A percentile compares a stretch with the other conserved stretches of the same genome.
Evolutionary conservation across 2,113 vertebrate genomes (phyloP).

Genomic region (Alosa alosa): DNA sequence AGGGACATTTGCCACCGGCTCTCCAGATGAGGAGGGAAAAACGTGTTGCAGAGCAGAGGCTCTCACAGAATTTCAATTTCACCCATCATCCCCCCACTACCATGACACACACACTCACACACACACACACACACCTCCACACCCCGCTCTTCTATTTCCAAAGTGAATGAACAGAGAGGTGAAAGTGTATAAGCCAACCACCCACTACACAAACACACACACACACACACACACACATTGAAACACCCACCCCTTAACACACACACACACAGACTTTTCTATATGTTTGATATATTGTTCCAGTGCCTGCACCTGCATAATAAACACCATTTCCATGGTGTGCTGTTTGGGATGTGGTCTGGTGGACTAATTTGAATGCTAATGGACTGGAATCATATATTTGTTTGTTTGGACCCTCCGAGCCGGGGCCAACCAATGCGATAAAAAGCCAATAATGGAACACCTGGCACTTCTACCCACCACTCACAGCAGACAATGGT

Average conservation of each 20-base stretch:
- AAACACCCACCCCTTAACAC: not conserved
- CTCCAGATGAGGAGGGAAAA: conserved; percentile 3
- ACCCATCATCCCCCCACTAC: not conserved
- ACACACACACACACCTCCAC: not conserved
- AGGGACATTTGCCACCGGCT: conserved; percentile 8
- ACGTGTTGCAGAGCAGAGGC: not conserved
- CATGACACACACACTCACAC: not conserved
- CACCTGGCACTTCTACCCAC: conserved; percentile 12
- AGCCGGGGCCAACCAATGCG: not conserved
- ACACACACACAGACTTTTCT: conserved; percentile 2
- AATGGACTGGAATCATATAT: conserved; percentile 7
- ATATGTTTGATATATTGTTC: conserved; percentile 3
- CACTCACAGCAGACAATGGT: not conserved
- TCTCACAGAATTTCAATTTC: conserved; percentile 3
- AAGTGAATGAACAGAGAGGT: not conserved
- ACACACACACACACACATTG: too few relatives aligned
- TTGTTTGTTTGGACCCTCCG: not conserved
- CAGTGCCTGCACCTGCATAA: not conserved
- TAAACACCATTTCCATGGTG: not conserved
- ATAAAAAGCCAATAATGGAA: conserved; percentile 20
- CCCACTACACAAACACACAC: not conserved
- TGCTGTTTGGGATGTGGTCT: not conserved
- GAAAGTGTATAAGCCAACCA: not conserved
- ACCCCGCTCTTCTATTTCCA: not conserved
- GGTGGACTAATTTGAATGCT: conserved; percentile 1